A percentile compares a stretch with the other conserved stretches of the same genome.
Evolutionary conservation across 1,140 invertebrate species (phyloP).

Genomic region (Drosophila parvula): DNA sequence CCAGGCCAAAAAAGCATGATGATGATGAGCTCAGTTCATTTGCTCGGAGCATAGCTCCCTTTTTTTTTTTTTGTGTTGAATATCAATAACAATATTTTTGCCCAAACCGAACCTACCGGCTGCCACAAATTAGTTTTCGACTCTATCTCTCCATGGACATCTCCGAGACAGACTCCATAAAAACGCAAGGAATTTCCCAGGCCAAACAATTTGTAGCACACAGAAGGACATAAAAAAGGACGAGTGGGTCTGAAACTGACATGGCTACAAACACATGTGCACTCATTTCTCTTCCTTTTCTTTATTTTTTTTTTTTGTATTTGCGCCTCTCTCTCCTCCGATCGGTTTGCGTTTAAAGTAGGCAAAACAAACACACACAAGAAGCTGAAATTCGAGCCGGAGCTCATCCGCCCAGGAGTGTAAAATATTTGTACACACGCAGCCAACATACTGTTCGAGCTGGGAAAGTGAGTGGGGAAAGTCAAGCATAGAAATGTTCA

Average conservation of each 20-base stretch:
- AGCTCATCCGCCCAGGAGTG: constrained; percentile 31
- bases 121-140: constrained; percentile 76
- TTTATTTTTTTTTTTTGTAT: too few species aligned
- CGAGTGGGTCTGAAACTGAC: constrained; percentile 34
- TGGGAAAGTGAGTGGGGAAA: constrained; percentile 53
- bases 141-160: constrained; percentile 65
- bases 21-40: constrained; percentile 6
- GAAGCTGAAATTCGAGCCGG: constrained; percentile 30
- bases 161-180: constrained; percentile 61
- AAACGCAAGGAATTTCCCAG: constrained; percentile 74
- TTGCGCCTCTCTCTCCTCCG: too few species aligned
- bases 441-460: constrained; percentile 10
- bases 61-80: constrained; percentile 55
- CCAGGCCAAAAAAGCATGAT: background rate
- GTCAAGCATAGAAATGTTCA: constrained; percentile 51
- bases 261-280: constrained; percentile 15
- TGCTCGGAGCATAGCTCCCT: too few species aligned
- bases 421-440: constrained; percentile 58
- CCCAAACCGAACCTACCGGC: constrained; percentile 15
- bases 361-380: constrained; percentile 31
- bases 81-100: constrained; percentile 79
- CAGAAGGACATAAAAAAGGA: constrained; percentile 62
- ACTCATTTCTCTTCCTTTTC: constrained; percentile 17
- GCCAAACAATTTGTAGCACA: constrained; percentile 80
- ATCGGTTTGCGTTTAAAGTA: constrained; percentile 75